These are phyloP conservation scores for Alentia gelatinosa DNA, from an alignment of 2,888 invertebrate genomes.

Conservation along the genomic window DNA sequence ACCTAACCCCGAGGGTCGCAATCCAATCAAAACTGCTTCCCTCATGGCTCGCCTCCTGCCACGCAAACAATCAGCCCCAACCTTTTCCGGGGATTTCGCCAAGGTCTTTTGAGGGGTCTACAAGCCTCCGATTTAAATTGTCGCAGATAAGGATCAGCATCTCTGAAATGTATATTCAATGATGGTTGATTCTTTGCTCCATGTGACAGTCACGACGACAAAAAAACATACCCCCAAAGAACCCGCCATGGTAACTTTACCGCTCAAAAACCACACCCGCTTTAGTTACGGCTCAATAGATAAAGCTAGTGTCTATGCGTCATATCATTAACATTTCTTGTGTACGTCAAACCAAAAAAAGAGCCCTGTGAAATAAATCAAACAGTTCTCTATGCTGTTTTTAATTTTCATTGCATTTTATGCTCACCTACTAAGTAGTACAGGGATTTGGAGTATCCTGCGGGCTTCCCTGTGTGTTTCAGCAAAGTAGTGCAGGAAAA, in stretches of 20 bases:
- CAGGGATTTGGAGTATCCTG: too few relatives aligned
- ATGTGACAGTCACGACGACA: not conserved
- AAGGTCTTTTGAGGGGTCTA: constrained; percentile 21
- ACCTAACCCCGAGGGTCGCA: constrained; percentile 48
- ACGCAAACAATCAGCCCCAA: constrained; percentile 40
- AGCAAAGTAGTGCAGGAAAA: too few relatives aligned
- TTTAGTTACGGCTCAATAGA: not conserved
- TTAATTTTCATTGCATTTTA: too few relatives aligned
- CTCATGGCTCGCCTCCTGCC: constrained; percentile 1
- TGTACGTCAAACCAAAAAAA: not conserved
- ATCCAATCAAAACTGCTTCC: constrained; percentile 51
- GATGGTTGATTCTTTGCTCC: not conserved
- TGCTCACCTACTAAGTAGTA: too few relatives aligned
- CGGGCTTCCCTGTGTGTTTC: too few relatives aligned
- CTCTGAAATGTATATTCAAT: constrained; percentile 52
- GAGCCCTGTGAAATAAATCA: not conserved
- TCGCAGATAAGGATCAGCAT: constrained; percentile 8
- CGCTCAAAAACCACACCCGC: not conserved
- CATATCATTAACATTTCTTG: constrained; percentile 30
- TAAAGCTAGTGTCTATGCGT: not conserved
- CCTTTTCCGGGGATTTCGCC: constrained; percentile 45
- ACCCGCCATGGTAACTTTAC: not conserved
- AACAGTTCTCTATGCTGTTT: not conserved
- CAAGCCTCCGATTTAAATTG: constrained; percentile 45
- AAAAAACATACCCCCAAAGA: too few relatives aligned